Conservation (phyloP, 2,888 invertebrate genomes). For the Campoplex capitator region DNA sequence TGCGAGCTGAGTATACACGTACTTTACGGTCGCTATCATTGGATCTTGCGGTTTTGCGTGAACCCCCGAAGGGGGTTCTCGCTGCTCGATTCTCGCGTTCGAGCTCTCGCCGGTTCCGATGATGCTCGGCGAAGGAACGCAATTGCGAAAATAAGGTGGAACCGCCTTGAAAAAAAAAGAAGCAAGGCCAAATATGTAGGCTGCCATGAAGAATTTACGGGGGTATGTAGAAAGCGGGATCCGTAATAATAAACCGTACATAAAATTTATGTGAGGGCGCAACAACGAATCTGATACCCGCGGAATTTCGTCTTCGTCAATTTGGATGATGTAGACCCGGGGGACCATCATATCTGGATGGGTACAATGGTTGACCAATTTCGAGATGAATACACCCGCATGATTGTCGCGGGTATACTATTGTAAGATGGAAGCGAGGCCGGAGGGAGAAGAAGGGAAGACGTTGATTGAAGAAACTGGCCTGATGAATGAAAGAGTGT, state of each 20-base stretch:
- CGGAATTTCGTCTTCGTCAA: constrained; percentile 52
- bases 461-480: constrained; percentile 44
- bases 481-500: constrained; percentile 49
- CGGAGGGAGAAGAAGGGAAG: background rate
- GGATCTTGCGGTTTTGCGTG: constrained; percentile 71
- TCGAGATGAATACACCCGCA: constrained; percentile 63
- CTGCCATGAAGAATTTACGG: background rate
- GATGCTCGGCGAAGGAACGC: constrained; percentile 34
- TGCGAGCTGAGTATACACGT: constrained; percentile 78
- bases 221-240: constrained; percentile 2
- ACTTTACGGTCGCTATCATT: constrained; percentile 74
- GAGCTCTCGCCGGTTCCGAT: constrained; percentile 9
- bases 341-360: constrained; percentile 17
- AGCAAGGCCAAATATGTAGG: constrained; percentile 36
- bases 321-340: constrained; percentile 22
- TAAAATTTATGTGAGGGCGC: constrained; percentile 53
- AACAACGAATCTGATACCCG: constrained; percentile 70
- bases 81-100: constrained; percentile 12
- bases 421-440: constrained; percentile 8
- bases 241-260: constrained; percentile 16
- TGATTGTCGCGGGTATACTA: constrained; percentile 22
- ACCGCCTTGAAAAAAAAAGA: constrained; percentile 44
- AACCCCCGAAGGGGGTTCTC: constrained; percentile 57
- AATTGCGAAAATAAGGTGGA: constrained; percentile 64
- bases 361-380: constrained; percentile 50